Percentiles rank a stretch among this genome's conserved stretches.
Evolutionary conservation across 2,113 vertebrate genomes (phyloP).

Genomic region (Pomatorhinus ruficollis): DNA sequence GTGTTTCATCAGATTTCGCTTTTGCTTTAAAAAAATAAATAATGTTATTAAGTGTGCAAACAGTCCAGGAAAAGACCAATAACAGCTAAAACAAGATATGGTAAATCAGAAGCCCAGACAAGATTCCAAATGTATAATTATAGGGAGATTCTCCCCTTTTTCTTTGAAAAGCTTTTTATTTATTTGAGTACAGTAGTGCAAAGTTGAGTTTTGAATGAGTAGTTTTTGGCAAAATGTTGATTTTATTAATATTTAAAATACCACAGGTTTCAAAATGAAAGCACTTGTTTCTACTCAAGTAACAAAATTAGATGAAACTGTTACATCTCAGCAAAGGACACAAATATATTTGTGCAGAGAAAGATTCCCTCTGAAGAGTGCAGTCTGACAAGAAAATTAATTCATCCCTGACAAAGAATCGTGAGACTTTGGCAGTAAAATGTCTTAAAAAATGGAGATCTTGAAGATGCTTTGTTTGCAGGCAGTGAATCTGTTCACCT

Average conservation of each 20-base stretch:
- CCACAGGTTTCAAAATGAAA: background rate
- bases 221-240: background rate
- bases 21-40: background rate
- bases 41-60: background rate
- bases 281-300: background rate
- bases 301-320: background rate
- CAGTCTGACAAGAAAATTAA: background rate
- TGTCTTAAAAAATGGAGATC: background rate
- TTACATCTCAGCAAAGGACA: background rate
- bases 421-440: background rate
- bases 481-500: background rate
- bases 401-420: background rate
- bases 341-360: background rate
- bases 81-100: background rate
- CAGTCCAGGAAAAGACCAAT: background rate
- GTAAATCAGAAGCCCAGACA: background rate
- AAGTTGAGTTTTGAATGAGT: background rate
- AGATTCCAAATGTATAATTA: background rate
- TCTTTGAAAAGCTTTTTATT: background rate
- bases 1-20: background rate
- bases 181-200: background rate
- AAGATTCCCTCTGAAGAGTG: background rate
- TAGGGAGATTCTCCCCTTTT: background rate
- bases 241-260: background rate
- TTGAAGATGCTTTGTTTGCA: slow-evolving; percentile 11